These are phyloP conservation scores for Psittacula derbiana DNA, from an alignment of 2,797 vertebrate species.

Conservation along the genomic window DNA sequence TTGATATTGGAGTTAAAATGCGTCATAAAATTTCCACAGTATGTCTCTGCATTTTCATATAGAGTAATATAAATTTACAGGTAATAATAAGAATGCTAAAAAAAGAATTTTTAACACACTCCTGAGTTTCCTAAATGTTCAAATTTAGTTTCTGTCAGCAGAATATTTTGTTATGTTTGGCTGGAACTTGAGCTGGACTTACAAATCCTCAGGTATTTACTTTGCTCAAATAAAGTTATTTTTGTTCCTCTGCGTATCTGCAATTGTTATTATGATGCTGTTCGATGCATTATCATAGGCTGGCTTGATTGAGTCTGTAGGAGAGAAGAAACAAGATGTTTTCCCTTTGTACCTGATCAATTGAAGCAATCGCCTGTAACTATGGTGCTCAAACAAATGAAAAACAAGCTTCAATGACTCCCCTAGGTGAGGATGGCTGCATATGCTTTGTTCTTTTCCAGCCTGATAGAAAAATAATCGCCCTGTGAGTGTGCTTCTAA, in stretches of 20 bases:
- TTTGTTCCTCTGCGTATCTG: background rate
- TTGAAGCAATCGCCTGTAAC: background rate
- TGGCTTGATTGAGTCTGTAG: background rate
- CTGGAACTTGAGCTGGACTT: background rate
- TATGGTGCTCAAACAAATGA: background rate
- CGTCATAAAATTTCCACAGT: fast-evolving
- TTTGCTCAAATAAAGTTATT: background rate
- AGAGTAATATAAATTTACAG: background rate
- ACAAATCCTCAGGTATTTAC: background rate
- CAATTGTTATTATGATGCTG: background rate
- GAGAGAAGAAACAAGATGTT: background rate
- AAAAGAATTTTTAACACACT: background rate
- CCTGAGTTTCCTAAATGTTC: background rate
- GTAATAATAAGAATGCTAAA: background rate
- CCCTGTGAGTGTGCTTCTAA: background rate
- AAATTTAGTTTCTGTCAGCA: background rate
- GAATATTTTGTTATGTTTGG: background rate
- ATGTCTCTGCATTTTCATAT: background rate
- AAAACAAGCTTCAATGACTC: background rate
- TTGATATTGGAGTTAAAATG: background rate
- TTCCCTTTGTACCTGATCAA: background rate
- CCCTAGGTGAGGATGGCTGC: background rate
- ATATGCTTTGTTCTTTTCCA: background rate
- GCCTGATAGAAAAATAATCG: background rate
- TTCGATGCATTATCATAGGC: background rate